Evolutionary conservation across 2,888 invertebrate species (phyloP).

Genomic region (Andrena haemorrhoa): DNA sequence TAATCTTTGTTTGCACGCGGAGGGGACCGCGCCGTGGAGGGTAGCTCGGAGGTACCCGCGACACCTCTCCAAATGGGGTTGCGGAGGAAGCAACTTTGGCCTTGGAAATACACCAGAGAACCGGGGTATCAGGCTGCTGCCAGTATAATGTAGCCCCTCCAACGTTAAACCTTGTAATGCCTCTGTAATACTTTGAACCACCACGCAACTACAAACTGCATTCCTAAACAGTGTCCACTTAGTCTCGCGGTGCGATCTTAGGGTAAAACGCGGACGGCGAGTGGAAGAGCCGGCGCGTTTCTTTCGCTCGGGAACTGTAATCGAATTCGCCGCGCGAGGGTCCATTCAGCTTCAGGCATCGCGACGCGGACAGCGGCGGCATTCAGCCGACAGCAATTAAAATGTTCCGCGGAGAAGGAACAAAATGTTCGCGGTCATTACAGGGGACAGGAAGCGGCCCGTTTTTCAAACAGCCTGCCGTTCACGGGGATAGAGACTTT

Average conservation of each 20-base stretch:
- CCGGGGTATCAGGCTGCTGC: too few relatives aligned
- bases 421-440: neutral
- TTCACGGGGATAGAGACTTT: neutral
- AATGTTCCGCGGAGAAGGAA: conserved; percentile 1
- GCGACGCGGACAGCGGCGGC: neutral
- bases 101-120: too few relatives aligned
- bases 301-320: neutral
- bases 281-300: neutral
- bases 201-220: too few relatives aligned
- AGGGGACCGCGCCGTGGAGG: neutral
- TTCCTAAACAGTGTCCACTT: too few relatives aligned
- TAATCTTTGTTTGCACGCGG: neutral
- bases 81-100: neutral
- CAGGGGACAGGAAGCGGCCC: neutral
- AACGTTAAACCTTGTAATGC: too few relatives aligned
- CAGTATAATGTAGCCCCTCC: too few relatives aligned
- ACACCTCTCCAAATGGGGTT: conserved; percentile 1
- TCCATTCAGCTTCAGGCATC: neutral
- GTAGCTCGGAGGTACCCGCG: neutral
- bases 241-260: too few relatives aligned
- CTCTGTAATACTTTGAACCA: too few relatives aligned
- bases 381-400: conserved; percentile 10
- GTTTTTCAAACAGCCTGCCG: conserved; percentile 1
- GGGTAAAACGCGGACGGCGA: too few relatives aligned
- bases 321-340: neutral